phyloP scores from a whole-genome alignment of 1,140 invertebrate genomes.

The Nilaparvata lugens region DNA sequence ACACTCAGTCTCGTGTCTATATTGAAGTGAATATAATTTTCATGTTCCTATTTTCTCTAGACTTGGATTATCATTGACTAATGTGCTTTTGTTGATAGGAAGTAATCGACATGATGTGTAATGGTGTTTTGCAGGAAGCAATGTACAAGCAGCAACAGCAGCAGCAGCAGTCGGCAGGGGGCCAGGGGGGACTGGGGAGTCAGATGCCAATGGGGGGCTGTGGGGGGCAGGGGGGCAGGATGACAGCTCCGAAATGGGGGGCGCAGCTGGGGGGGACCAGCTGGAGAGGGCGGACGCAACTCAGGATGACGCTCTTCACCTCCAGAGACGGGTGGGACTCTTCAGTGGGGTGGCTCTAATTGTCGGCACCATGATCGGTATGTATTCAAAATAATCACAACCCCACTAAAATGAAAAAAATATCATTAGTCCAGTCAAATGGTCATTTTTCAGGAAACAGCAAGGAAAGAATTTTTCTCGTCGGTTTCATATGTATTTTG shows the following conservation, averaged over 20 bases:
- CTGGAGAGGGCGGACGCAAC: conserved; percentile 83
- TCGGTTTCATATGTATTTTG: too few relatives aligned
- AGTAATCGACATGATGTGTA: background rate
- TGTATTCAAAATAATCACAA: conserved; percentile 28
- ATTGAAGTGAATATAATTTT: background rate
- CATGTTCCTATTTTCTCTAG: background rate
- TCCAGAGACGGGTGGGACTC: conserved; percentile 96
- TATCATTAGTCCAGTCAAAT: too few relatives aligned
- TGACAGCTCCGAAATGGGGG: conserved; percentile 12
- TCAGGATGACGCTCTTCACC: conserved; percentile 90
- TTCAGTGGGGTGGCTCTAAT: conserved; percentile 97
- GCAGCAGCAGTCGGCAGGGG: conserved; percentile 30
- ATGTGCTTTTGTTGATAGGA: background rate
- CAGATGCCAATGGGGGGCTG: conserved; percentile 37
- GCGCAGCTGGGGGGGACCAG: conserved; percentile 39
- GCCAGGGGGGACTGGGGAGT: conserved; percentile 36
- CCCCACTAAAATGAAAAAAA: too few relatives aligned
- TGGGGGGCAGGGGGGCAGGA: conserved; percentile 19
- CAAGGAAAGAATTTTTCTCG: too few relatives aligned
- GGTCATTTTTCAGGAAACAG: too few relatives aligned
- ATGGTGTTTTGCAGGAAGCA: conserved; percentile 22
- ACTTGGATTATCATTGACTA: too few relatives aligned
- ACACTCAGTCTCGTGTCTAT: too few relatives aligned
- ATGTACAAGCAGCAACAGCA: conserved; percentile 20
- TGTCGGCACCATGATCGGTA: conserved; percentile 89